Evolutionary conservation across 2,797 vertebrate species (phyloP), one percentile per base, ranked within the genome.

Genomic region (Acipenser ruthenus): DNA sequence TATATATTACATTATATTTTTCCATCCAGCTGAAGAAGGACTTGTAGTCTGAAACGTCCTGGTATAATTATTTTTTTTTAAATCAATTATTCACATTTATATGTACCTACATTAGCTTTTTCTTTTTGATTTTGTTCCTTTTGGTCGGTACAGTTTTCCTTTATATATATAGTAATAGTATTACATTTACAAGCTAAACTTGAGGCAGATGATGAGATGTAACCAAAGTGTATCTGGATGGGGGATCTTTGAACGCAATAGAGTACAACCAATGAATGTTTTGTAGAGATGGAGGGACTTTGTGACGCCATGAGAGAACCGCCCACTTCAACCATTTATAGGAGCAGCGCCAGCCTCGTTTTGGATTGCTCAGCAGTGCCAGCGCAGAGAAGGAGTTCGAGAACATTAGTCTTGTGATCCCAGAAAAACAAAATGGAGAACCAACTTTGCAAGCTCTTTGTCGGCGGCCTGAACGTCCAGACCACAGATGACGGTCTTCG

Each of bases 381-480:
- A 37, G 23, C 23, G 2, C 9, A 58, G 55, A n/a, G 55, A 11
- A 58, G 55, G 11, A 58, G 55, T 11, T 53, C 6, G 1, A 1
- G 15, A 18, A 18, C 12, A 37, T 53, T 12, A 53, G 12, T 9
- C 51, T 12, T 53, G 8, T 49, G 10, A 7, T 10, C 9, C 4
- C 11, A 10, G 7, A 8, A 37, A n/a, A 9, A 13, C 13, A 49
- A 62, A 60, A 91, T 91, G 90, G 90, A 90, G 75, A 91, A 87
- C 71, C 90, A 91, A 78, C 76, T 91, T 1, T 91, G 90, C 67
- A 91, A 91, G 81, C 83, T 91, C 72, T 91, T 90, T 77, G 95
- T 99, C 73, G 96, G 96, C 6, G 96, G 96, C 13, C 88, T 99
- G 1, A 99, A 98, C 66, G 95, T 98, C 65, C 94, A 99, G 83